These are phyloP conservation scores for Mus pahari DNA, from an alignment of 2,113 vertebrate species.

Conservation along the genomic window DNA sequence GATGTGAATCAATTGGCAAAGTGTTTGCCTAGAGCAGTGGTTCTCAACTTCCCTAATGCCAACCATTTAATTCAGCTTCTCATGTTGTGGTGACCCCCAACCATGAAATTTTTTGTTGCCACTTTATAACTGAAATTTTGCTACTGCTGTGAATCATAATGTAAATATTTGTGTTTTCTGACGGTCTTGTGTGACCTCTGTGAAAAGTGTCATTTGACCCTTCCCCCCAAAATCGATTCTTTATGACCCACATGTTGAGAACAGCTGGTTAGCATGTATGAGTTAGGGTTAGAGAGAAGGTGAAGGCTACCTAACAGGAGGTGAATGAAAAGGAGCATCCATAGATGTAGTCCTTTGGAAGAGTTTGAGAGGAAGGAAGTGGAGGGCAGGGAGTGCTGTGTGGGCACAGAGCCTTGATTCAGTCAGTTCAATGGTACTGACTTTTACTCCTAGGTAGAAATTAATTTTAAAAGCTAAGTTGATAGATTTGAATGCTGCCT, in stretches of 20 bases:
- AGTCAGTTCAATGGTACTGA: not conserved
- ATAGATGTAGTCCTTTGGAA: not conserved
- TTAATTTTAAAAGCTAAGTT: not conserved
- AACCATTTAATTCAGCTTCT: not conserved
- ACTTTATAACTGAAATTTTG: not conserved
- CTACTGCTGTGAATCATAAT: not conserved
- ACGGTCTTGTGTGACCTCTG: not conserved
- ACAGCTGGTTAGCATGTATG: not conserved
- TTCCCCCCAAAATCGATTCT: too few relatives aligned
- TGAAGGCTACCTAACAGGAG: not conserved
- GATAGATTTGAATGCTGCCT: constrained; percentile 4
- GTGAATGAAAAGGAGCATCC: not conserved
- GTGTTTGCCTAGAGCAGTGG: not conserved
- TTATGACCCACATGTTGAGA: not conserved
- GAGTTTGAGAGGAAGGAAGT: not conserved
- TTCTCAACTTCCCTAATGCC: not conserved
- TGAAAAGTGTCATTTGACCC: not conserved
- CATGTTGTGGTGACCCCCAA: not conserved
- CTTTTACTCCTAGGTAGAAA: not conserved
- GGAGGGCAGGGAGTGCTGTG: not conserved
- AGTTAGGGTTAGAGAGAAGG: not conserved
- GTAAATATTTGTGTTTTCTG: not conserved
- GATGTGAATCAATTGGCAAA: not conserved
- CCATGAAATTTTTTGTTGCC: not conserved
- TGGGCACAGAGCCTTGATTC: not conserved